Evolutionary conservation across 2,888 invertebrate genomes (phyloP).

Genomic region (Pycnomerus fuliginosus): DNA sequence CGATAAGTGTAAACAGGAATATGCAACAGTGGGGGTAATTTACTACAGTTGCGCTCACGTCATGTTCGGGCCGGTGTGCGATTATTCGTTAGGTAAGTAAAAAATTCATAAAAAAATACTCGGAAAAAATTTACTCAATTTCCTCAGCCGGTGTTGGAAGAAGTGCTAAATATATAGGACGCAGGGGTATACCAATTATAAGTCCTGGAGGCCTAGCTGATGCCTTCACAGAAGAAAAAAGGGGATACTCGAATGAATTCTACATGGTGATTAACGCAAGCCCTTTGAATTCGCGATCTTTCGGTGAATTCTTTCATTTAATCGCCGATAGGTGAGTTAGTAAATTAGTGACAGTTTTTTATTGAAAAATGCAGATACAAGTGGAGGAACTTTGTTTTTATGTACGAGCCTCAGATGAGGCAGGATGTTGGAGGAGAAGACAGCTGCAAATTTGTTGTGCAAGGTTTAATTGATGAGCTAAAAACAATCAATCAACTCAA

Average conservation of each 20-base stretch:
- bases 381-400: conserved; percentile 71
- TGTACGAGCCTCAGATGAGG: conserved; percentile 76
- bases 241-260: conserved; percentile 70
- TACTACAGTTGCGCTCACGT: conserved; percentile 76
- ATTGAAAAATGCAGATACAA: conserved; percentile 58
- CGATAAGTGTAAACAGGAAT: conserved; percentile 72
- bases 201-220: conserved; percentile 79
- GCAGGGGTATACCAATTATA: conserved; percentile 71
- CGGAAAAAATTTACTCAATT: neutral
- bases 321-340: conserved; percentile 69
- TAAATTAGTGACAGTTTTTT: conserved; percentile 1
- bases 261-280: conserved; percentile 78
- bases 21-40: conserved; percentile 70
- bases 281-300: conserved; percentile 69
- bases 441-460: conserved; percentile 77
- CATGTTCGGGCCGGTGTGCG: conserved; percentile 79
- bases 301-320: conserved; percentile 69
- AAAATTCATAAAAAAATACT: neutral
- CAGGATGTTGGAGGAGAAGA: conserved; percentile 65
- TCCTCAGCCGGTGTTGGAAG: conserved; percentile 75
- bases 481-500: conserved; percentile 52
- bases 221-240: conserved; percentile 75
- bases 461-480: conserved; percentile 65
- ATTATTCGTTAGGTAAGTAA: conserved; percentile 75
- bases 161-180: conserved; percentile 74